Conservation (phyloP, 2,113 vertebrate species). For the Elephantulus edwardii region DNA sequence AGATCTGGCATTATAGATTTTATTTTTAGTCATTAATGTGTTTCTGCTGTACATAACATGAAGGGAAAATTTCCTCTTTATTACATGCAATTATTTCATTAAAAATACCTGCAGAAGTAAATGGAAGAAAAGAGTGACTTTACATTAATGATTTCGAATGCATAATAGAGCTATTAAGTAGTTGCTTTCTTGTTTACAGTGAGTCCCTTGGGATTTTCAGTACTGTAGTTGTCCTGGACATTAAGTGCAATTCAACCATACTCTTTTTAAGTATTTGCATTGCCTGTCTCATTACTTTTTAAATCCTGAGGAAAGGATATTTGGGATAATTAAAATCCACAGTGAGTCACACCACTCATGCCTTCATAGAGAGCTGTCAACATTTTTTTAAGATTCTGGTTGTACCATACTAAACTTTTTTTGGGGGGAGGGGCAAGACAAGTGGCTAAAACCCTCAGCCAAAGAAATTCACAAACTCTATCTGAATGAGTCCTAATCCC, state of each 20-base stretch:
- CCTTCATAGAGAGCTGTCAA: constrained; percentile 13
- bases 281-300: background rate
- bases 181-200: constrained; percentile 58
- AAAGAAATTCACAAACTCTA: constrained; percentile 6
- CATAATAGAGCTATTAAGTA: constrained; percentile 19
- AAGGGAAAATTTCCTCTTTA: background rate
- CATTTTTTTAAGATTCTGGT: background rate
- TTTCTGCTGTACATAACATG: constrained; percentile 39
- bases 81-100: constrained; percentile 33
- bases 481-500: background rate
- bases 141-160: constrained; percentile 50
- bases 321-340: constrained; percentile 47
- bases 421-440: background rate
- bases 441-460: background rate
- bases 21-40: constrained; percentile 55
- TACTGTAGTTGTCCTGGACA: background rate
- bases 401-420: constrained; percentile 21
- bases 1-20: constrained; percentile 31
- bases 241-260: background rate
- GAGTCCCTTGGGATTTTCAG: constrained; percentile 7
- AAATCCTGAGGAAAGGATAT: background rate
- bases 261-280: constrained; percentile 29
- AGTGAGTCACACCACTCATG: background rate
- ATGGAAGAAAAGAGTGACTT: constrained; percentile 36
- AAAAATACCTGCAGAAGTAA: constrained; percentile 29